phyloP scores from a whole-genome alignment of 2,113 vertebrate species.

The Sylvietta virens region DNA sequence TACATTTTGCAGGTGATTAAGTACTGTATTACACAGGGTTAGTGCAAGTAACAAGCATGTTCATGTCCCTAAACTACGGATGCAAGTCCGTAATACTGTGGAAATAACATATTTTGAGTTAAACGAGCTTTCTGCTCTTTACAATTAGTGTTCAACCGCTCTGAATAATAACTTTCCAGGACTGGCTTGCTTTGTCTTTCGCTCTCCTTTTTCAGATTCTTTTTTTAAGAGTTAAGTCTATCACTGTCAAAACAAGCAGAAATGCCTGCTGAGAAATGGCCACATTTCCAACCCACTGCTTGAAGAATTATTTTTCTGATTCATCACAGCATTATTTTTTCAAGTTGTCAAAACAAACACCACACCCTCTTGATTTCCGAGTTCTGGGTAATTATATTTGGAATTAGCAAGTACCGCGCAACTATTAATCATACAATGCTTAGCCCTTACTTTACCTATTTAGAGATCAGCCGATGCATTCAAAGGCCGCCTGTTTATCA shows the following conservation, averaged over 20 bases:
- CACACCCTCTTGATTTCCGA: slow-evolving; percentile 66
- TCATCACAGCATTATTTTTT: slow-evolving; percentile 20
- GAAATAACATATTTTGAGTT: slow-evolving; percentile 3
- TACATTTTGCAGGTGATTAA: background rate
- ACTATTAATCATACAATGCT: slow-evolving; percentile 14
- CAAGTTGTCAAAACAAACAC: slow-evolving; percentile 65
- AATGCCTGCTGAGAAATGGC: background rate
- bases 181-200: background rate
- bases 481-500: background rate
- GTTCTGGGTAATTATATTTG: slow-evolving; percentile 23
- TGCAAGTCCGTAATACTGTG: background rate
- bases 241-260: background rate
- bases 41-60: background rate
- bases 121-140: background rate
- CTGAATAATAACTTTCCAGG: background rate
- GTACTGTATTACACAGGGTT: background rate
- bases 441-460: background rate
- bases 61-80: background rate
- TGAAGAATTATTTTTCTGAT: slow-evolving; percentile 51
- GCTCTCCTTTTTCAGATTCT: background rate
- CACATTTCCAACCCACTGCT: background rate
- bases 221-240: background rate
- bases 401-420: background rate
- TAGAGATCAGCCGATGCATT: background rate
- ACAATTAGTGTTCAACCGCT: background rate